Percentiles rank a stretch among this genome's conserved stretches.
Evolutionary conservation across 1,140 invertebrate genomes (phyloP).

Genomic region (Hirudo medicinalis): DNA sequence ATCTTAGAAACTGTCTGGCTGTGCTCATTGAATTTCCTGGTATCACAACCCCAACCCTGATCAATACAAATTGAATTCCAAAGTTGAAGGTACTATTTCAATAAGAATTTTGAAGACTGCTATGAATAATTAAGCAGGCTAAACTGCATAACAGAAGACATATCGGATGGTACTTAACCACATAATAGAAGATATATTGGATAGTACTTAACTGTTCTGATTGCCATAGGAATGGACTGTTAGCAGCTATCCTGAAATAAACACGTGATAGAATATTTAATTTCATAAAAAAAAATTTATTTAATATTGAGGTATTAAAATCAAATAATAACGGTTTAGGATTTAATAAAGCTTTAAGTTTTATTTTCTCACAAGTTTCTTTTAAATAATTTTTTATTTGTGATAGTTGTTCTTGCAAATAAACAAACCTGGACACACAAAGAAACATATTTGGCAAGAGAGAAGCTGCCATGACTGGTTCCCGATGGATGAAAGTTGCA

Average conservation of each 20-base stretch:
- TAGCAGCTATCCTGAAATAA: slow-evolving; percentile 34
- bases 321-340: no score
- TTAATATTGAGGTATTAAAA: no score
- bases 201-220: slow-evolving; percentile 48
- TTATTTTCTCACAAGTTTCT: no score
- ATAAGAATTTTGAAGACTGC: neutral
- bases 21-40: slow-evolving; percentile 54
- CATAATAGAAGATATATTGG: neutral
- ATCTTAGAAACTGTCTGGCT: slow-evolving; percentile 88
- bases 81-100: neutral
- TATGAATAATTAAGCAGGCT: no score
- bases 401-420: neutral
- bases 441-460: slow-evolving; percentile 79
- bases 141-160: no score
- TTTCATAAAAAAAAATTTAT: slow-evolving; percentile 19
- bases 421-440: slow-evolving; percentile 62
- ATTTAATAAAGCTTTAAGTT: no score
- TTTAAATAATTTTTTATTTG: no score
- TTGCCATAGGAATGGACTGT: slow-evolving; percentile 40
- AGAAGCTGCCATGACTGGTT: slow-evolving; percentile 79
- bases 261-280: slow-evolving; percentile 17
- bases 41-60: slow-evolving; percentile 49
- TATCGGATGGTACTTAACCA: no score
- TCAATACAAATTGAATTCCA: neutral
- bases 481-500: slow-evolving; percentile 86